Conservation (phyloP, 2,888 invertebrate genomes). For the Antitype chi region DNA sequence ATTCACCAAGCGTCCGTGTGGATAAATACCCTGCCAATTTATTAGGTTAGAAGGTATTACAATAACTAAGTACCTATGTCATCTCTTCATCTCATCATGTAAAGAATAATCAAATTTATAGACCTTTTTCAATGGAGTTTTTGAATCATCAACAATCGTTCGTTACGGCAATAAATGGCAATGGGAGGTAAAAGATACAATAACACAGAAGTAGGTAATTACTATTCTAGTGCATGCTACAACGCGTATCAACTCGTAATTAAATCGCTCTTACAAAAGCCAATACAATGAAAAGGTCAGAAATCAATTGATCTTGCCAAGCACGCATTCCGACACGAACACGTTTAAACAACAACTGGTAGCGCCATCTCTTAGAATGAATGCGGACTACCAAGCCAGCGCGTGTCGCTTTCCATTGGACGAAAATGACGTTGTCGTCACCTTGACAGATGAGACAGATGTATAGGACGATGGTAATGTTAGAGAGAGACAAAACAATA, state of each 20-base stretch:
- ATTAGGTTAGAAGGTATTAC: background rate
- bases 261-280: constrained; percentile 51
- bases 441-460: constrained; percentile 72
- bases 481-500: constrained; percentile 82
- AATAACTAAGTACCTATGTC: background rate
- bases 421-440: constrained; percentile 73
- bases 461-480: constrained; percentile 43
- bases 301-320: constrained; percentile 63
- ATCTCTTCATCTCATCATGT: too few relatives aligned
- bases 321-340: constrained; percentile 41
- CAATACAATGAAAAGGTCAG: constrained; percentile 62
- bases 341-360: constrained; percentile 59
- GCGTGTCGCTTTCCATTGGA: constrained; percentile 74
- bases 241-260: constrained; percentile 53
- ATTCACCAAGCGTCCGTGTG: background rate
- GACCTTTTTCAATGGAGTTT: background rate
- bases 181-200: constrained; percentile 13
- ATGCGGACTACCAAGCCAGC: constrained; percentile 72
- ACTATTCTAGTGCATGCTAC: constrained; percentile 48
- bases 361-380: constrained; percentile 82
- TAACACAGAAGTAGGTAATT: constrained; percentile 32
- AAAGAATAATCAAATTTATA: too few relatives aligned
- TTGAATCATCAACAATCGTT: background rate
- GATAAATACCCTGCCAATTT: background rate
- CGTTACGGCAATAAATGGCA: background rate